Evolutionary conservation across 2,797 vertebrate genomes (phyloP).

Genomic region (Lates japonicus): DNA sequence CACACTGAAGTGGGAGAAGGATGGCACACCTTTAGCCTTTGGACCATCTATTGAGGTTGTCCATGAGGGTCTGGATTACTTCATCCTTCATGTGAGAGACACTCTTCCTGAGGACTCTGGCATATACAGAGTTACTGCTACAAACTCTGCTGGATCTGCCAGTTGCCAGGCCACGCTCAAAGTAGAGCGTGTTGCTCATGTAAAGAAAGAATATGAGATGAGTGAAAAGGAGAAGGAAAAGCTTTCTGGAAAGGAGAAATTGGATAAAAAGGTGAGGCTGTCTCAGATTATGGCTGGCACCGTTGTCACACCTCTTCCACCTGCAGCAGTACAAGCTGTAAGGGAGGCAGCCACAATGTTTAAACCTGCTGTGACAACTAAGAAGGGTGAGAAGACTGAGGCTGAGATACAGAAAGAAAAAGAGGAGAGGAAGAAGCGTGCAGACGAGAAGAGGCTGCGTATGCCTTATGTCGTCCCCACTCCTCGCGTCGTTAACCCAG

Average conservation of each 20-base stretch:
- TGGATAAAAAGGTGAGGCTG: slow-evolving; percentile 96
- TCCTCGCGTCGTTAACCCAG: slow-evolving; percentile 87
- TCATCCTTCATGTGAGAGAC: slow-evolving; percentile 94
- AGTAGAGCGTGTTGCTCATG: slow-evolving; percentile 91
- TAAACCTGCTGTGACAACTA: slow-evolving; percentile 94
- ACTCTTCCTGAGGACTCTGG: slow-evolving; percentile 97
- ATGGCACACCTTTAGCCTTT: slow-evolving; percentile 92
- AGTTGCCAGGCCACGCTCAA: slow-evolving; percentile 96
- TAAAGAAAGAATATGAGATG: slow-evolving; percentile 91
- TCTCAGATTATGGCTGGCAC: slow-evolving; percentile 93
- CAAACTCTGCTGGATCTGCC: slow-evolving; percentile 97
- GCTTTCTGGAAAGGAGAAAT: slow-evolving; percentile 86
- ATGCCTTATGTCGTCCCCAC: slow-evolving; percentile 97
- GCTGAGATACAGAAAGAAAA: slow-evolving; percentile 90
- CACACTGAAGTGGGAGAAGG: slow-evolving; percentile 96
- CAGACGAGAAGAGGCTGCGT: slow-evolving; percentile 92
- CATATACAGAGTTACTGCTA: slow-evolving; percentile 96
- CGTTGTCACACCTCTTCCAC: slow-evolving; percentile 91
- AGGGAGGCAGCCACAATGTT: slow-evolving; percentile 95
- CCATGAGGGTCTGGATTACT: slow-evolving; percentile 98
- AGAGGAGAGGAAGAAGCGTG: slow-evolving; percentile 91
- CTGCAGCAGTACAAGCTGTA: slow-evolving; percentile 93
- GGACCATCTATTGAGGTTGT: slow-evolving; percentile 96
- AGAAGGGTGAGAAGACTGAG: slow-evolving; percentile 92
- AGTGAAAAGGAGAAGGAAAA: slow-evolving; percentile 87